Evolutionary conservation across 2,888 invertebrate genomes (phyloP).

Genomic region (Plagodis pulveraria): DNA sequence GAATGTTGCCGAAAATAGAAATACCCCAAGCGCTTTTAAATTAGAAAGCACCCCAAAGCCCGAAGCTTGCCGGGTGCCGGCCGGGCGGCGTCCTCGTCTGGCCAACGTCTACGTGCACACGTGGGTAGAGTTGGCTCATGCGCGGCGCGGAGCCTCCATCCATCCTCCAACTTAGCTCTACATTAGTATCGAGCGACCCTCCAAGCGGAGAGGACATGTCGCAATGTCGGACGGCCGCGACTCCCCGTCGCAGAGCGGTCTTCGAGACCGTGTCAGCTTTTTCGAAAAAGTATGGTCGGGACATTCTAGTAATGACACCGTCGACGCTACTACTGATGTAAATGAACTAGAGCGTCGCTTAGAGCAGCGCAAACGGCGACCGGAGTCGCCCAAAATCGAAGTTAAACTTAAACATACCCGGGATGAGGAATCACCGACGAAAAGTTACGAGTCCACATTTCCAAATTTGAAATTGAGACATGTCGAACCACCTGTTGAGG

Average conservation of each 20-base stretch:
- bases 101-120: conserved; percentile 65
- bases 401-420: conserved; percentile 85
- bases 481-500: conserved; percentile 64
- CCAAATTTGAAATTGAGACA: conserved; percentile 79
- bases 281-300: conserved; percentile 92
- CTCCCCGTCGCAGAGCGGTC: conserved; percentile 81
- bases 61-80: conserved; percentile 39
- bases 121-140: conserved; percentile 64
- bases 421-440: conserved; percentile 78
- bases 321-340: conserved; percentile 81
- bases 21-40: conserved; percentile 25
- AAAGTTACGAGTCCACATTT: conserved; percentile 66
- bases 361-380: conserved; percentile 83
- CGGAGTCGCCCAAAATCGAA: conserved; percentile 85
- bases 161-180: conserved; percentile 48
- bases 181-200: conserved; percentile 81
- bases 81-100: conserved; percentile 59
- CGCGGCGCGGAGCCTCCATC: conserved; percentile 42
- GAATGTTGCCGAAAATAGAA: conserved; percentile 25
- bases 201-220: conserved; percentile 77
- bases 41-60: conserved; percentile 38
- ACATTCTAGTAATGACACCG: conserved; percentile 66
- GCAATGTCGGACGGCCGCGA: conserved; percentile 82
- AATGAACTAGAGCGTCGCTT: conserved; percentile 86
- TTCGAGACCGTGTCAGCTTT: conserved; percentile 90